These are phyloP conservation scores for Calephelis virginiensis DNA, from an alignment of 1,140 invertebrate genomes.

Conservation along the genomic window DNA sequence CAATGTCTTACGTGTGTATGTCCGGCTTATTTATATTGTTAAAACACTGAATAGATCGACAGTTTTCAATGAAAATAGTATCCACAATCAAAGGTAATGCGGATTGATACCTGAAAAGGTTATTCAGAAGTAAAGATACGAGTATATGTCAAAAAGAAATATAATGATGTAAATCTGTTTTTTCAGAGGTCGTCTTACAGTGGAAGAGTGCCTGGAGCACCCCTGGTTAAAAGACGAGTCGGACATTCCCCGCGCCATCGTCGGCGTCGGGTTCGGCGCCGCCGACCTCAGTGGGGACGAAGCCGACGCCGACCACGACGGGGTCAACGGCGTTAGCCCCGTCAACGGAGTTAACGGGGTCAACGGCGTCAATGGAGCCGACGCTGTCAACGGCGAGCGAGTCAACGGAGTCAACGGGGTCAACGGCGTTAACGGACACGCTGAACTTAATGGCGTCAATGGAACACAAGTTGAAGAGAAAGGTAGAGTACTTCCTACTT, in stretches of 20 bases:
- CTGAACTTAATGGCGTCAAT: conserved; percentile 26
- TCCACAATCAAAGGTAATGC: no score
- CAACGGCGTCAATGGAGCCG: conserved; percentile 34
- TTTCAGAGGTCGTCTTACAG: conserved; percentile 80
- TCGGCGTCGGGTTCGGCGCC: conserved; percentile 51
- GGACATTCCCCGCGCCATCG: conserved; percentile 56
- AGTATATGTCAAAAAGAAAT: no score
- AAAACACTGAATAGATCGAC: no score
- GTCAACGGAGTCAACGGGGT: conserved; percentile 33
- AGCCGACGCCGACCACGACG: conserved; percentile 38
- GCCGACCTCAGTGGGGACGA: conserved; percentile 53
- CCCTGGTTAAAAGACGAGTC: conserved; percentile 79
- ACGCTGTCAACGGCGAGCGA: conserved; percentile 25
- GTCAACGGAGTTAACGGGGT: conserved; percentile 35
- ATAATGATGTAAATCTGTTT: conserved; percentile 4
- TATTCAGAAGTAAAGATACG: no score
- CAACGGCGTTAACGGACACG: conserved; percentile 33
- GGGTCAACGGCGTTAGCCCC: conserved; percentile 28
- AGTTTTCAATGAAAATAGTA: no score
- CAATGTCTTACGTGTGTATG: no score
- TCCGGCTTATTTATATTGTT: no score
- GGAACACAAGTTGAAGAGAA: conserved; percentile 17
- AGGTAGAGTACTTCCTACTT: neutral
- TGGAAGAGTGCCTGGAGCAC: conserved; percentile 81
- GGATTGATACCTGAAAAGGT: no score